Percentiles rank a stretch among this genome's conserved stretches.
phyloP scores from a whole-genome alignment of 1,140 invertebrate genomes.

The Charaxes varanes region DNA sequence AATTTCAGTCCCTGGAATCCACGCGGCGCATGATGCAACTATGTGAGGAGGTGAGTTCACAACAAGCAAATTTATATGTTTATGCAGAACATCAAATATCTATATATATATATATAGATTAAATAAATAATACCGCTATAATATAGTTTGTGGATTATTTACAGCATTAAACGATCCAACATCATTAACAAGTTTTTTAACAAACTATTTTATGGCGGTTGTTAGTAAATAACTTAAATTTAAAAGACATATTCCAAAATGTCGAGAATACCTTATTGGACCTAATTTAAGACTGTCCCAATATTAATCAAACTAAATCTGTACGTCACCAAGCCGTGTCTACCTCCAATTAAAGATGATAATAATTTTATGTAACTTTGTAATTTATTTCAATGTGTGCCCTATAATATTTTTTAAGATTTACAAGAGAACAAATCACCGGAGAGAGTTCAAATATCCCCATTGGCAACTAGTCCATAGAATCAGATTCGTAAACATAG shows the following conservation, averaged over 20 bases:
- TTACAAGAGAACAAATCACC: constrained; percentile 23
- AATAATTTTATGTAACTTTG: neutral
- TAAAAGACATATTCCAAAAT: constrained; percentile 6
- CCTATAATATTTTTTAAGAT: constrained; percentile 18
- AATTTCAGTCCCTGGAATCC: constrained; percentile 95
- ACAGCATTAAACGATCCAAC: too few relatives aligned
- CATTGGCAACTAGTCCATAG: constrained; percentile 24
- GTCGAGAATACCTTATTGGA: constrained; percentile 52
- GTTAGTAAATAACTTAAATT: neutral
- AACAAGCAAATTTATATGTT: constrained; percentile 8
- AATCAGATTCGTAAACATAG: constrained; percentile 39
- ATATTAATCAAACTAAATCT: too few relatives aligned
- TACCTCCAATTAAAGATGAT: too few relatives aligned
- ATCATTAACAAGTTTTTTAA: neutral
- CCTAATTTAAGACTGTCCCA: neutral
- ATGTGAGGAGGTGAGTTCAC: constrained; percentile 94
- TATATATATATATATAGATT: constrained; percentile 7
- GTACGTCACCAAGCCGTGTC: too few relatives aligned
- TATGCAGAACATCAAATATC: too few relatives aligned
- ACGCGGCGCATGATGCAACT: constrained; percentile 96
- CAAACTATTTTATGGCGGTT: constrained; percentile 16
- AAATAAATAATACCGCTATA: constrained; percentile 4
- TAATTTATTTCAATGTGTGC: constrained; percentile 11
- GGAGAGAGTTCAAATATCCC: constrained; percentile 27
- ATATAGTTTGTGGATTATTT: too few relatives aligned